These are phyloP conservation scores for Volucella zonaria DNA, from an alignment of 2,888 invertebrate genomes.

Conservation along the genomic window DNA sequence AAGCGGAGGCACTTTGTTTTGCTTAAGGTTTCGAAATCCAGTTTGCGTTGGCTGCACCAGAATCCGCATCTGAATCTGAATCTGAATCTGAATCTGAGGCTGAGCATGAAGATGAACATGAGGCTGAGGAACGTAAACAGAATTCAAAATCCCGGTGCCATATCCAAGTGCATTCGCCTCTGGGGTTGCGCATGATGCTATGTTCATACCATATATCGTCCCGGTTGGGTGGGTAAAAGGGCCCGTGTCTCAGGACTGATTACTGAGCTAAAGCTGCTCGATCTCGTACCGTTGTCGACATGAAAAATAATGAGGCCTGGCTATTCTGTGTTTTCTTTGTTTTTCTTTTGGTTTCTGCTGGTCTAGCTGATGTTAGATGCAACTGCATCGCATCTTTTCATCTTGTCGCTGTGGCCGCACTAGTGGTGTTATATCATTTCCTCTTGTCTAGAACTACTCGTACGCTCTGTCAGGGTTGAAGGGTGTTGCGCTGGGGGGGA, in stretches of 20 bases:
- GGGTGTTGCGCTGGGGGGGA: background rate
- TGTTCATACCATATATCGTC: constrained; percentile 23
- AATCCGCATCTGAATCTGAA: background rate
- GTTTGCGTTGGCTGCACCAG: constrained; percentile 36
- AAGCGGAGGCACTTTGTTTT: constrained; percentile 70
- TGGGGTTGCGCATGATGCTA: constrained; percentile 14
- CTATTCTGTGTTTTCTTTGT: constrained; percentile 65
- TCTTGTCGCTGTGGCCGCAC: constrained; percentile 73
- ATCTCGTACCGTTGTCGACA: constrained; percentile 49
- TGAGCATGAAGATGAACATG: no score
- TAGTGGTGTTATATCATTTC: constrained; percentile 73
- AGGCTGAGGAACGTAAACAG: constrained; percentile 52
- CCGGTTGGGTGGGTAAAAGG: constrained; percentile 59
- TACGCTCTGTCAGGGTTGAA: background rate
- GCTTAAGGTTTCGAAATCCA: constrained; percentile 73
- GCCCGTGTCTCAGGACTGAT: constrained; percentile 51
- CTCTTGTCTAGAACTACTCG: constrained; percentile 37
- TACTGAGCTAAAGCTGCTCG: constrained; percentile 20
- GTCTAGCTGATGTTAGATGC: constrained; percentile 67
- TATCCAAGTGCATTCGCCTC: constrained; percentile 59
- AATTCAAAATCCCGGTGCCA: constrained; percentile 63
- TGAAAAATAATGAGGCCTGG: constrained; percentile 71
- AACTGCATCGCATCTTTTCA: constrained; percentile 62
- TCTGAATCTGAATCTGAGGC: no score
- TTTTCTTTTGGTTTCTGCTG: constrained; percentile 44